Evolutionary conservation across 2,113 vertebrate species (phyloP).

Genomic region (Macroglossus sobrinus): DNA sequence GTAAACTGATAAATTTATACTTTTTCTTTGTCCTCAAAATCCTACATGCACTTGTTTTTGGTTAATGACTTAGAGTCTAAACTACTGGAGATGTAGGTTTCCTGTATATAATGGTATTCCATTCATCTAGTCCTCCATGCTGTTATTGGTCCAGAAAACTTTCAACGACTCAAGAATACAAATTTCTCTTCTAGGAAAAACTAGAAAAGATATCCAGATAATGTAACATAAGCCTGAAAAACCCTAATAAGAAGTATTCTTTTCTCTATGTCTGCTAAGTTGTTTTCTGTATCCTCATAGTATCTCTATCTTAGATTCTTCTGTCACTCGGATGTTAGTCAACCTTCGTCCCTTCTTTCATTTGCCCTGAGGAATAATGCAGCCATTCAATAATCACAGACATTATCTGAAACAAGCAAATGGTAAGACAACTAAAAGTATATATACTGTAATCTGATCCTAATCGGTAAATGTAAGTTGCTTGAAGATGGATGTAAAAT

Average conservation of each 20-base stretch:
- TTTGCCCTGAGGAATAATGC: not conserved
- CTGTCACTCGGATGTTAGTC: not conserved
- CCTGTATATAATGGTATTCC: not conserved
- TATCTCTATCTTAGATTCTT: not conserved
- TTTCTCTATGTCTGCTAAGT: not conserved
- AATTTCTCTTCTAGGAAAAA: not conserved
- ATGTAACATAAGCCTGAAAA: not conserved
- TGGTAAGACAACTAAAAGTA: not conserved
- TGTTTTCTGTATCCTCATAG: not conserved
- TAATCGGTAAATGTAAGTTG: not conserved
- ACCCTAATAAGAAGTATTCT: too few species aligned
- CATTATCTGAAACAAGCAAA: not conserved
- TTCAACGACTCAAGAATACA: not conserved
- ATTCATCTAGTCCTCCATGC: not conserved
- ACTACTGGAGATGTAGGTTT: not conserved
- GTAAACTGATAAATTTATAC: not conserved
- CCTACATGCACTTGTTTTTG: not conserved
- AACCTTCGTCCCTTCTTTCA: not conserved
- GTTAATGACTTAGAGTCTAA: not conserved
- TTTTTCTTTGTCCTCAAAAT: not conserved
- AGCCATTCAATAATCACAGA: not conserved
- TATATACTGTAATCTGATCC: not conserved
- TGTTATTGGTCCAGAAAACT: not conserved
- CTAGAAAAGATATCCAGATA: not conserved
- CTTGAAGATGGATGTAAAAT: conserved; percentile 13